These are phyloP conservation scores for Micrastur ruficollis DNA, from an alignment of 2,797 vertebrate genomes.

Conservation along the genomic window DNA sequence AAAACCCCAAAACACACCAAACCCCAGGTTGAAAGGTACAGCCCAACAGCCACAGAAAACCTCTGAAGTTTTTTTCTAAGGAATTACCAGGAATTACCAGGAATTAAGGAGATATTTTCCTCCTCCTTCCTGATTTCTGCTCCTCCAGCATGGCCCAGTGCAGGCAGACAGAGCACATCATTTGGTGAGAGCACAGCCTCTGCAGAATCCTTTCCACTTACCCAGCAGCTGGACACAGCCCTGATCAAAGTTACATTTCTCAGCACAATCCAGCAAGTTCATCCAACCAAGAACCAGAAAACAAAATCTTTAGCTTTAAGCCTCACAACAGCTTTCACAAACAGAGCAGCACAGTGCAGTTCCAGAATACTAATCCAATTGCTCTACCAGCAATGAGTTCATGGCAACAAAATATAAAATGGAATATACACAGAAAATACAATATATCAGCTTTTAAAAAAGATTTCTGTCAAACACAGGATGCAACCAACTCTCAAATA, in stretches of 20 bases:
- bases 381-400: neutral
- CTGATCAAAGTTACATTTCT: neutral
- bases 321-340: neutral
- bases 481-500: neutral
- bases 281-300: neutral
- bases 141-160: neutral
- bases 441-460: neutral
- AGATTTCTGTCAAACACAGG: neutral
- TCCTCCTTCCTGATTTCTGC: neutral
- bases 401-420: neutral
- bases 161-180: neutral
- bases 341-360: neutral
- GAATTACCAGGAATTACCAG: neutral
- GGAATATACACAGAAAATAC: neutral
- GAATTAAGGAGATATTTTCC: neutral
- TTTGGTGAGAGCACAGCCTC: neutral
- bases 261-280: neutral
- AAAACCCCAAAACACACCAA: neutral
- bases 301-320: neutral
- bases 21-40: neutral
- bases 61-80: neutral
- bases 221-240: conserved; percentile 32
- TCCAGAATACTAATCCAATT: neutral
- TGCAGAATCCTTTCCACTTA: neutral
- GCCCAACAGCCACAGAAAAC: neutral